Base-by-base conservation (phyloP, 2,888 invertebrate genomes). In the Leucophenga montana region DNA sequence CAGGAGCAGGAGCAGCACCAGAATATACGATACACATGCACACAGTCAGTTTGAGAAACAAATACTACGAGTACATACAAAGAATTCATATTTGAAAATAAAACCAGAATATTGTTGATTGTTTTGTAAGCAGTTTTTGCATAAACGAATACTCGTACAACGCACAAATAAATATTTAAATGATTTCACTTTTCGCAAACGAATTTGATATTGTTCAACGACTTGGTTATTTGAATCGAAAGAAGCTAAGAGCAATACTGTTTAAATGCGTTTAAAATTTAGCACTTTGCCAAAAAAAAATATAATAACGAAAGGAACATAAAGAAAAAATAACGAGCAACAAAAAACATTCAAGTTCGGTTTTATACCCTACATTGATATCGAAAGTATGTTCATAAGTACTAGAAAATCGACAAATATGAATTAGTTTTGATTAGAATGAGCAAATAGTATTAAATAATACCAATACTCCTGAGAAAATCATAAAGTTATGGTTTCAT, bases 101-200 rank as follows among this genome's bases (percentile, higher is more conserved):
- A 79, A 81, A 75, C 73, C n/a, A 14, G 48, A 48, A 48, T 39
- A 48, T 64, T 46, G 62, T 48, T 81, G 81, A 81, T 81, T 81
- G 81, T 81, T 76, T 80, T 79, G 78, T 71, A 75, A 77, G 78
- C 70, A 78, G 80, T 81, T 75, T 83, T 81, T 81, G 78, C 83
- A 81, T 81, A 81, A 81, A 78, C 83, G 78, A 80, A 78, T 78
- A 73, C 71, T 73, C 76, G 80, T 79, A 73, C 69, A 74, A 73
- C 74, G 27, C 68, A 39, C 61, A 75, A 70, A 73, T 73, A 64
- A 77, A 70, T 71, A 77, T 78, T 77, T 65, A 78, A 77, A 78
- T 77, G 73, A 73, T 70, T 64, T 65, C 62, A 46, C 46, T 64
- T 64, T 64, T 64, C 39, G 8, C 39, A 39, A 39, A 11, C 39